Evolutionary conservation across 1,140 invertebrate species (phyloP), one percentile per base, ranked within the genome.

Genomic region (Sesamia nonagrioides): DNA sequence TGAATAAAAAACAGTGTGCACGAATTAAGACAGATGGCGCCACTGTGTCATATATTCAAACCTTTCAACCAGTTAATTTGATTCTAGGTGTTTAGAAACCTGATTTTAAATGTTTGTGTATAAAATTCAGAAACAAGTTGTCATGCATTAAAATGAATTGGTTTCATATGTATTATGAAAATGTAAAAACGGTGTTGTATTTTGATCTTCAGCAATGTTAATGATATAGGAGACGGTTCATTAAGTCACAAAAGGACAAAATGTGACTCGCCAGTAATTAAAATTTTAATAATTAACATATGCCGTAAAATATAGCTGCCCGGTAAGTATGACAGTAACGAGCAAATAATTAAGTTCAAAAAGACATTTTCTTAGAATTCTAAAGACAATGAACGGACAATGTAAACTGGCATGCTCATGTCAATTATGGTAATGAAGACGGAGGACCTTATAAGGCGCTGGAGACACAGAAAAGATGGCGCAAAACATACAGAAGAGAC

Each of bases 201-300:
- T 69, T 50, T 69, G 42, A 48, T 18, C 50, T 48, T 45, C 18
- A 50, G 15, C 50, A 48, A 69, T 13, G 66, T 69, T 69, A 69
- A 69, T 69, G 66, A 69, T 33, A 42, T 69, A 69, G 66, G 50
- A 50, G 66, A 48, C 6, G 42, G 66, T 69, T 69, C 66, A 69
- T 48, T 69, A 48, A 48, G 17, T 48, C 66, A 69, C 66, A 69
- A 69, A 69, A 69, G 66, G 66, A 69, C 50, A 50, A 33, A 48
- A 69, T 15, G 27, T 50, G 40, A 21, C 42, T 45, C 50, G 66
- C 21, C 42, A 18, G 66, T 69, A 69, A 68, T 69, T 50, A 50
- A 33, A 11, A 48, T 48, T 69, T 69, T 69, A 69, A 50, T 69
- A 50, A 69, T 48, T 69, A 69, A 48, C 66, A 50, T 42, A 66